Percentiles rank a stretch among this genome's conserved stretches.
phyloP scores from a whole-genome alignment of 2,797 vertebrate species.

The Sebastes minor region DNA sequence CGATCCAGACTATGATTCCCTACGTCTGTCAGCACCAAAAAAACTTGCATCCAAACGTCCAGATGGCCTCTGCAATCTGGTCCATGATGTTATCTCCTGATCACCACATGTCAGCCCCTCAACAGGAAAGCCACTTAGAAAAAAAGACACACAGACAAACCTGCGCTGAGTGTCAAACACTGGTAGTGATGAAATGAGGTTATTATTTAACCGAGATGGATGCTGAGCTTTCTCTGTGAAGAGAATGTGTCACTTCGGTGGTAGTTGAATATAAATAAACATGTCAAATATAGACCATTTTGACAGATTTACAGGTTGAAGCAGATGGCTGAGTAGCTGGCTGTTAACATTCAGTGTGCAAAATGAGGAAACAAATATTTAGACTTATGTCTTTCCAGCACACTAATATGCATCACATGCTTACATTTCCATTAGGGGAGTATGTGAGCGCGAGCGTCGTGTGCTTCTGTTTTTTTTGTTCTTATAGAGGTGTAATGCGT shows the following conservation, averaged over 20 bases:
- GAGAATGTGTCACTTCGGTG: background rate
- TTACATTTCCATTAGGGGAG: background rate
- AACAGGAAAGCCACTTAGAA: slow-evolving; percentile 42
- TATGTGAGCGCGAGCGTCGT: background rate
- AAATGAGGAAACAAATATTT: background rate
- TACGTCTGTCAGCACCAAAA: slow-evolving; percentile 62
- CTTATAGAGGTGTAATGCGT: background rate
- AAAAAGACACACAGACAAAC: background rate
- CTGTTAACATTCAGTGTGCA: background rate
- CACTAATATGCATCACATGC: background rate
- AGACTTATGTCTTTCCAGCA: background rate
- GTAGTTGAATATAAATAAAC: background rate
- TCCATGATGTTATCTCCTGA: slow-evolving; percentile 73
- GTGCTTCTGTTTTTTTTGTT: slow-evolving; percentile 7
- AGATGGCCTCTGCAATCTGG: slow-evolving; percentile 89
- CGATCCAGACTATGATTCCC: slow-evolving; percentile 55
- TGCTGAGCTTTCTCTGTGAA: background rate
- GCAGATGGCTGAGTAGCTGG: background rate
- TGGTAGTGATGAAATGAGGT: background rate
- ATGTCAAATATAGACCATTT: background rate
- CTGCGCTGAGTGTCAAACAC: background rate
- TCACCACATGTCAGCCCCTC: slow-evolving; percentile 78
- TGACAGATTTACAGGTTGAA: background rate
- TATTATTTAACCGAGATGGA: background rate
- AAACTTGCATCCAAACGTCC: slow-evolving; percentile 81